These are phyloP conservation scores for Lonchura striata DNA, from an alignment of 2,113 vertebrate species.

Conservation along the genomic window DNA sequence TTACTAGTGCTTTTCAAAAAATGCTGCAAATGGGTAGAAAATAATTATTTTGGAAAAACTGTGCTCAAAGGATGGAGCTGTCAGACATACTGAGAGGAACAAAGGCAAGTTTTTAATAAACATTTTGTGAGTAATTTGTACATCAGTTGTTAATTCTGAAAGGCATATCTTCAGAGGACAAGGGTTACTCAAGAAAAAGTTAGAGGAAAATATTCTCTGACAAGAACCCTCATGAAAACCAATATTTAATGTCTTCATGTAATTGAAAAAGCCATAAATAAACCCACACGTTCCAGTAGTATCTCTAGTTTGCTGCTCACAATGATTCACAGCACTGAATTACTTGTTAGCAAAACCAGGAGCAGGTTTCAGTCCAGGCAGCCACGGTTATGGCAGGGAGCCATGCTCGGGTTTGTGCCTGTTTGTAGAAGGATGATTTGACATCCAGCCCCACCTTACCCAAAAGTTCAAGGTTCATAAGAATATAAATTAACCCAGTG, in stretches of 20 bases:
- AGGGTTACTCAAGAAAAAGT: not conserved
- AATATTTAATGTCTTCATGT: not conserved
- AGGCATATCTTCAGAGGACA: not conserved
- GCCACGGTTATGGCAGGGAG: not conserved
- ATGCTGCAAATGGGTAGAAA: not conserved
- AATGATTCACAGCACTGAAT: not conserved
- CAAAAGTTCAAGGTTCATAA: not conserved
- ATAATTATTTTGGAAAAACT: not conserved
- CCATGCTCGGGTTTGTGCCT: too few species aligned
- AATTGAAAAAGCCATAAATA: not conserved
- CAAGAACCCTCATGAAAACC: not conserved
- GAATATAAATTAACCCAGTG: not conserved
- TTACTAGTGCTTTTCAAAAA: not conserved
- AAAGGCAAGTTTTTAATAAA: not conserved
- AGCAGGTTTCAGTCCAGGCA: not conserved
- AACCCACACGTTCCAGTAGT: rapidly evolving
- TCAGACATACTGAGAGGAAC: not conserved
- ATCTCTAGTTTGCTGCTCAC: not conserved
- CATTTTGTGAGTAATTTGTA: not conserved
- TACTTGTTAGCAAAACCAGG: not conserved
- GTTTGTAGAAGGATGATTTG: not conserved
- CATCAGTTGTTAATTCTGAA: not conserved
- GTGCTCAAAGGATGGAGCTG: not conserved
- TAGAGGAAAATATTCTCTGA: not conserved
- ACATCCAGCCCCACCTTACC: not conserved